phyloP scores from a whole-genome alignment of 2,113 vertebrate genomes.

The Clarias batrachus region DNA sequence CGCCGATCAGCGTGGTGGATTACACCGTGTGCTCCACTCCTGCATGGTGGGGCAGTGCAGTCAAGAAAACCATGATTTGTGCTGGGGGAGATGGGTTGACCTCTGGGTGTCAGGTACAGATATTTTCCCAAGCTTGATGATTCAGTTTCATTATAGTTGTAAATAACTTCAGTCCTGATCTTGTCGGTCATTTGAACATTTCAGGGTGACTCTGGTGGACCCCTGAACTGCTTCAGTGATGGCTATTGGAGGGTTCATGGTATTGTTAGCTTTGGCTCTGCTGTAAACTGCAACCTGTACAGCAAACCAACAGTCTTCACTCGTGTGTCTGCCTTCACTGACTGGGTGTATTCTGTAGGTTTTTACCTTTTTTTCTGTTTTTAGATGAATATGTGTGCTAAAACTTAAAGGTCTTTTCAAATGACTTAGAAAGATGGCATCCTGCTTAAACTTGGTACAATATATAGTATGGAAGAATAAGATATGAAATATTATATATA shows the following conservation, averaged over 20 bases:
- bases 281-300: conserved; percentile 63
- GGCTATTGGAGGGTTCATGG: conserved; percentile 66
- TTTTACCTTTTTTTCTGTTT: neutral
- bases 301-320: conserved; percentile 72
- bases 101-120: conserved; percentile 68
- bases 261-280: conserved; percentile 68
- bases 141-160: neutral
- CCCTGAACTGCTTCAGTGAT: conserved; percentile 61
- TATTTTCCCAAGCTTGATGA: neutral
- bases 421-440: neutral
- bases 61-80: conserved; percentile 66
- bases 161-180: neutral
- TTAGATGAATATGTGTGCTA: no score
- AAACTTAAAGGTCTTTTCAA: neutral
- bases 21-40: conserved; percentile 64
- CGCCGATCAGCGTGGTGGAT: conserved; percentile 58
- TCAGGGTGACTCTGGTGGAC: conserved; percentile 71
- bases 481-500: neutral
- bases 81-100: conserved; percentile 69
- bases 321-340: conserved; percentile 64
- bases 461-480: neutral
- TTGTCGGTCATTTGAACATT: conserved; percentile 21
- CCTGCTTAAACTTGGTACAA: neutral
- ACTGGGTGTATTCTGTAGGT: conserved; percentile 69
- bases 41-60: conserved; percentile 67